These are phyloP conservation scores for Reticulitermes speratus DNA, from an alignment of 1,140 invertebrate species.

Conservation along the genomic window DNA sequence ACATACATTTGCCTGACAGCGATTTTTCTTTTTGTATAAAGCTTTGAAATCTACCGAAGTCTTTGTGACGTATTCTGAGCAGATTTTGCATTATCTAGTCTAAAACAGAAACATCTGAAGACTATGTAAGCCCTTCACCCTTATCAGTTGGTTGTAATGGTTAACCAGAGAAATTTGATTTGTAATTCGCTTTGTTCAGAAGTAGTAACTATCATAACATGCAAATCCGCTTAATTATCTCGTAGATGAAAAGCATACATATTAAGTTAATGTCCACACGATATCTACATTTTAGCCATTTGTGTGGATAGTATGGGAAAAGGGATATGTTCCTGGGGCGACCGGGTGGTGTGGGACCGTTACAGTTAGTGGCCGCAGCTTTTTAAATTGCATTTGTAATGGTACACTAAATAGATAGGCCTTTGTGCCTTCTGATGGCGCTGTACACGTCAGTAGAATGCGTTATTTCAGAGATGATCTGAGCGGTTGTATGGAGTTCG, in stretches of 20 bases:
- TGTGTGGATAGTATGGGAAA: neutral
- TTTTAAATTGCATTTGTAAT: constrained; percentile 17
- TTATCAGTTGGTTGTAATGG: neutral
- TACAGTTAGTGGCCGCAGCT: neutral
- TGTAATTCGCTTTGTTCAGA: constrained; percentile 16
- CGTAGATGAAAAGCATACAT: constrained; percentile 5
- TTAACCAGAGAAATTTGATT: neutral
- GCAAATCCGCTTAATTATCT: constrained; percentile 19
- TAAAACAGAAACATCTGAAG: neutral
- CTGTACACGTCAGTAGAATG: neutral
- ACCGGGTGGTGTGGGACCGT: neutral
- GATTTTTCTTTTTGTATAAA: too few species aligned
- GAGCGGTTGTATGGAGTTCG: too few species aligned
- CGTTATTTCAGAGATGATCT: too few species aligned
- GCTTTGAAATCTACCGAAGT: too few species aligned
- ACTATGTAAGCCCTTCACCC: neutral
- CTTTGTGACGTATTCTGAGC: too few species aligned
- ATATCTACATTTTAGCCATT: neutral
- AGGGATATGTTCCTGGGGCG: neutral
- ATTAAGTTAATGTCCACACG: neutral
- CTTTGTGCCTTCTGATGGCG: neutral
- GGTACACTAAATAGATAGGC: neutral
- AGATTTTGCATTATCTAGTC: neutral
- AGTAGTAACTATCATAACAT: neutral
- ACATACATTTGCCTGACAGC: too few species aligned